Conservation (phyloP, 1,140 invertebrate species). For the Saxidomus purpurata region DNA sequence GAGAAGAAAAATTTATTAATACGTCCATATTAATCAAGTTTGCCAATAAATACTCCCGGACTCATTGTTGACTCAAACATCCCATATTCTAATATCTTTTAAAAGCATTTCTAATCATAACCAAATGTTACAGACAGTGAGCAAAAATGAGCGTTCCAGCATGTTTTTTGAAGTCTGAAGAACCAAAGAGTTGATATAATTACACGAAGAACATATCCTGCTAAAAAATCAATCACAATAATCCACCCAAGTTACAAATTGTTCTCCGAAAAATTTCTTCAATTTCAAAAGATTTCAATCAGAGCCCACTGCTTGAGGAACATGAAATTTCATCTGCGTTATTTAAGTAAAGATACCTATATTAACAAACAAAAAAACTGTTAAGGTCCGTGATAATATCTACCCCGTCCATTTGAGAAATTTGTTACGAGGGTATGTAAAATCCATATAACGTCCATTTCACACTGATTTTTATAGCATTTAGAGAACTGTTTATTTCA, state of each 20-base stretch:
- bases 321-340: slow-evolving; percentile 15
- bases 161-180: neutral
- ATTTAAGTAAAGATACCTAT: neutral
- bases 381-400: neutral
- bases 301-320: neutral
- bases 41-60: slow-evolving; percentile 5
- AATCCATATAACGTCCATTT: slow-evolving; percentile 24
- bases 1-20: slow-evolving; percentile 6
- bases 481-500: neutral
- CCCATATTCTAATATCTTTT: neutral
- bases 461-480: slow-evolving; percentile 2
- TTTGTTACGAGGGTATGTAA: slow-evolving; percentile 21
- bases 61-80: slow-evolving; percentile 26
- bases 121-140: neutral
- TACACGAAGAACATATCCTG: neutral
- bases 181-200: neutral
- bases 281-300: slow-evolving; percentile 19
- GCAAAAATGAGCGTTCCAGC: neutral
- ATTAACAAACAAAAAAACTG: neutral
- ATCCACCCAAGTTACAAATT: neutral
- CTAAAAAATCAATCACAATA: neutral
- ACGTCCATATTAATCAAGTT: neutral
- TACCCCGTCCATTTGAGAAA: neutral
- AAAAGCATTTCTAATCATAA: slow-evolving; percentile 15
- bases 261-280: neutral